Conservation (phyloP, 1,140 invertebrate species). For the Drosophila ercepeae region DNA sequence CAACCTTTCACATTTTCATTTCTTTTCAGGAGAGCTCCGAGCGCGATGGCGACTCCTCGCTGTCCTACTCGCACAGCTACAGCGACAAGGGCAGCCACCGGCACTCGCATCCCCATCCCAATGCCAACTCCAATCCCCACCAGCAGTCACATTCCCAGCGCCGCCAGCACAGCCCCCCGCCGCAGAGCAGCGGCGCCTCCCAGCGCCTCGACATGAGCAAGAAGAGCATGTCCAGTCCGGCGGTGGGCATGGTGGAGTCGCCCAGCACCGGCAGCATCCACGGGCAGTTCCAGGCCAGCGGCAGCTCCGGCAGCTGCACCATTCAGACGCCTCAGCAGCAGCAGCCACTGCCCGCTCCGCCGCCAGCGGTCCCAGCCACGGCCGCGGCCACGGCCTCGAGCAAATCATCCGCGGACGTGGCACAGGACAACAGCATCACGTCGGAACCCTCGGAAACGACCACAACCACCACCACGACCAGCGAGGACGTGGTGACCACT, state of each 20-base stretch:
- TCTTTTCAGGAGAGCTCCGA: slow-evolving; percentile 69
- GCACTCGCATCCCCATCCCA: slow-evolving; percentile 61
- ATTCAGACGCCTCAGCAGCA: slow-evolving; percentile 74
- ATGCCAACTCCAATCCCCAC: slow-evolving; percentile 25
- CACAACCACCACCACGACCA: slow-evolving; percentile 82
- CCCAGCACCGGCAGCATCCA: slow-evolving; percentile 79
- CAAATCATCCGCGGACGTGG: slow-evolving; percentile 57
- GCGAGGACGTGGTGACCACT: slow-evolving; percentile 82
- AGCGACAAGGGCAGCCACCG: slow-evolving; percentile 65
- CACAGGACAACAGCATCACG: slow-evolving; percentile 81
- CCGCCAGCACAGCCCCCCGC: slow-evolving; percentile 68
- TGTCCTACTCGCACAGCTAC: slow-evolving; percentile 77
- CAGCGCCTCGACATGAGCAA: slow-evolving; percentile 76
- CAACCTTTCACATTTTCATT: not conserved
- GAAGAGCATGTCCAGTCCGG: slow-evolving; percentile 82
- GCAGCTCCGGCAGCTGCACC: slow-evolving; percentile 69
- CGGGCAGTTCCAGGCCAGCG: slow-evolving; percentile 61
- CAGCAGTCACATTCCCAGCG: slow-evolving; percentile 32
- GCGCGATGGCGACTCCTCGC: slow-evolving; percentile 74
- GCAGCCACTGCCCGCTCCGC: slow-evolving; percentile 44
- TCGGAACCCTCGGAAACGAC: slow-evolving; percentile 83
- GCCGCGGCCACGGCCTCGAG: too few relatives aligned
- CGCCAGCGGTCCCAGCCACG: slow-evolving; percentile 32
- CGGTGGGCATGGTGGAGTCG: slow-evolving; percentile 78
- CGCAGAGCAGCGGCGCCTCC: slow-evolving; percentile 25